A percentile compares a stretch with the other conserved stretches of the same genome.
Conservation (phyloP, 2,888 invertebrate genomes). For the Sipunculus nudus region DNA sequence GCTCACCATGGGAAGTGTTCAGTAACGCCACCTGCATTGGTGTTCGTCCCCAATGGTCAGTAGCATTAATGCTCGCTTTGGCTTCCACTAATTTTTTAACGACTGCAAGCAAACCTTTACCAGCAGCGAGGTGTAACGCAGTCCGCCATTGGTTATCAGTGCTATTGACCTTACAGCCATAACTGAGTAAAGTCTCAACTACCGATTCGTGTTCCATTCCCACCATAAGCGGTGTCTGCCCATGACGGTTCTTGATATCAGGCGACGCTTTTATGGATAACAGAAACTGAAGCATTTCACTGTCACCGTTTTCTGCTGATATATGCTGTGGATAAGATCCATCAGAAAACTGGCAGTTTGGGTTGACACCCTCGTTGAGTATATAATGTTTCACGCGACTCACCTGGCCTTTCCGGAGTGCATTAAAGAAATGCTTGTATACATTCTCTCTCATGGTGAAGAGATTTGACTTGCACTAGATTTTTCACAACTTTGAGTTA, state of each 20-base stretch:
- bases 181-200: conserved; percentile 10
- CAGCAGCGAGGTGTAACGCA: conserved; percentile 20
- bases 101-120: conserved; percentile 9
- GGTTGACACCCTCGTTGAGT: conserved; percentile 18
- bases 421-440: conserved; percentile 1
- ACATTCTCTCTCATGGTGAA: conserved; percentile 8
- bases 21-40: conserved; percentile 26
- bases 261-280: conserved; percentile 9
- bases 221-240: conserved; percentile 26
- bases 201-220: conserved; percentile 8
- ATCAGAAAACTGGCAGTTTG: conserved; percentile 25
- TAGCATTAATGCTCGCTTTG: conserved; percentile 11
- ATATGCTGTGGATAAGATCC: conserved; percentile 26
- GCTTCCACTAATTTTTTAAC: conserved; percentile 12
- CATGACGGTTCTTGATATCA: conserved; percentile 25
- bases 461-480: too few species aligned
- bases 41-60: conserved; percentile 26
- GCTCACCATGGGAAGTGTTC: conserved; percentile 13
- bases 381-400: conserved; percentile 1
- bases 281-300: conserved; percentile 19
- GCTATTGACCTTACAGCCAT: conserved; percentile 12
- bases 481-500: too few species aligned
- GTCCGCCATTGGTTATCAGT: conserved; percentile 12
- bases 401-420: conserved; percentile 2
- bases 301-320: conserved; percentile 20